Evolutionary conservation across 2,888 invertebrate genomes (phyloP), one percentile per base, ranked within the genome.

Genomic region (Lacanobia oleracea): DNA sequence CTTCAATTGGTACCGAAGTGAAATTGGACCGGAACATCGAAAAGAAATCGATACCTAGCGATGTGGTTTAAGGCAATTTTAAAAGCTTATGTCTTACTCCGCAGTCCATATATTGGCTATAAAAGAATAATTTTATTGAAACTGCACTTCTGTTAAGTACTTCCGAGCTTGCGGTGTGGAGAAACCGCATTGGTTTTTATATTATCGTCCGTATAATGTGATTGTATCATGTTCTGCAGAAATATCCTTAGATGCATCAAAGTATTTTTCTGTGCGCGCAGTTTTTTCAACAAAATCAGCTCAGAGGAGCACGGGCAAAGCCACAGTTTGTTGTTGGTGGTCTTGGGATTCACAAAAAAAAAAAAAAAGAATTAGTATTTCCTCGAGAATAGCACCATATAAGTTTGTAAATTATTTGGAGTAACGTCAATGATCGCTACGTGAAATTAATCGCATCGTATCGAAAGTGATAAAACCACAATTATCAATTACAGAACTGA

Each of bases 1-100:
- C 82, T 89, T 88, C 88, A 89, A 91, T 91, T 87, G 88, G 84
- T 83, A 82, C 74, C 69, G 70, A 78, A 90, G 92, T 89, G 93
- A 94, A 94, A 93, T 88, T 91, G 87, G 91, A 92, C 92, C 93
- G 93, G 93, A 93, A 91, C 90, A 91, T 91, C 88, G 90, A 90
- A 91, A 92, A 91, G 92, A 94, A 93, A 93, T 93, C 91, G 89
- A 90, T 89, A 86, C 76, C 75, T 83, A 66, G 51, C 14, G 87
- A 91, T 91, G 90, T 88, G 88, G 89, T 89, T 79, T 84, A 87
- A 87, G 86, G 82, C 86, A 87, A 89, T 89, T 92, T 91, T 88
- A 89, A 90, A 89, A 90, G 89, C 86, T 86, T 87, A 87, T 84
- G 85, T 84, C 87, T 88, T 85, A 88, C 77, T 90, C 75, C 54